Conservation (phyloP, 1,140 invertebrate species). For the Apis cerana region DNA sequence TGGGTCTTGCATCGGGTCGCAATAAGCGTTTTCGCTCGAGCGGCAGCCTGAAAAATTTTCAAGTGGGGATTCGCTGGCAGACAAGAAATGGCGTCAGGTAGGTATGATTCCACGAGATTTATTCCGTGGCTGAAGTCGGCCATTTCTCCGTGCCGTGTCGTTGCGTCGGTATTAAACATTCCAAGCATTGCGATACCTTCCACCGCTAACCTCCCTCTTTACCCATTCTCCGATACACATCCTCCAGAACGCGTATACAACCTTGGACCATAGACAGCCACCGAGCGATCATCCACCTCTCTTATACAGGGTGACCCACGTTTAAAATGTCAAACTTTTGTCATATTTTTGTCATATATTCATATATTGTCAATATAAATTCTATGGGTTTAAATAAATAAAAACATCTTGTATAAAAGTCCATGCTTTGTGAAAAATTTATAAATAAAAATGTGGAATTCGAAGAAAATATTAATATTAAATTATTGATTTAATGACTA, state of each 20-base stretch:
- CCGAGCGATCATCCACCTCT: background rate
- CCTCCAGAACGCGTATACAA: slow-evolving; percentile 26
- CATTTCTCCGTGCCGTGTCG: slow-evolving; percentile 72
- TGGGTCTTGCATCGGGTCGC: slow-evolving; percentile 16
- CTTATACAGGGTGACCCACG: no score
- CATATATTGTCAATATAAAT: no score
- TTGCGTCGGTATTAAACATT: slow-evolving; percentile 78
- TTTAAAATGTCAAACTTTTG: no score
- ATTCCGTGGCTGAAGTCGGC: slow-evolving; percentile 71
- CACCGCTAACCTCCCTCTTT: background rate
- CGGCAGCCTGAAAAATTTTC: slow-evolving; percentile 55
- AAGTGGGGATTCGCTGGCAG: slow-evolving; percentile 45
- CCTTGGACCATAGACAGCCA: slow-evolving; percentile 35
- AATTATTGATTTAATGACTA: no score
- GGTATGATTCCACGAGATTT: slow-evolving; percentile 69
- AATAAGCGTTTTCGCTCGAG: slow-evolving; percentile 54
- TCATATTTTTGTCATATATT: no score
- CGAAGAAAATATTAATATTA: no score
- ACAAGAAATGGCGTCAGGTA: slow-evolving; percentile 59
- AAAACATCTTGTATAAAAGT: no score
- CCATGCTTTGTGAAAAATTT: no score
- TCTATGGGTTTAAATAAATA: no score
- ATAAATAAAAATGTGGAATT: no score
- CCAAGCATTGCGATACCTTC: slow-evolving; percentile 72
- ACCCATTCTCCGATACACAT: slow-evolving; percentile 44